Base-by-base conservation (phyloP, 2,797 vertebrate genomes). In the Notolepis coatsorum region DNA sequence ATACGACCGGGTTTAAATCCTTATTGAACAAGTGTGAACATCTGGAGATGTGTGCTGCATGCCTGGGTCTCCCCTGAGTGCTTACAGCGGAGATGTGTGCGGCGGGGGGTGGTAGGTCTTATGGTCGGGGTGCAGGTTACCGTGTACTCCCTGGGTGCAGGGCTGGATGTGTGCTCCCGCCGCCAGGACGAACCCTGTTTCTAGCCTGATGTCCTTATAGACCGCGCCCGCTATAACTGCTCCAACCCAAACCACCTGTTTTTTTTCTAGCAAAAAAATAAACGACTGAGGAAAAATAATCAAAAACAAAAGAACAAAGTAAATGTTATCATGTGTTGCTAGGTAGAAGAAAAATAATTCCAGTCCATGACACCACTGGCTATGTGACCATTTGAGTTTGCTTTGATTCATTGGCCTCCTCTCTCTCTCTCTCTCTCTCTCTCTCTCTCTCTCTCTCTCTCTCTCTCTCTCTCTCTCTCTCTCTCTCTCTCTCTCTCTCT, bases 271-370 rank as follows among this genome's bases (percentile, higher is more conserved):
- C 73, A 85, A 80, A 88, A 82, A 82, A 74, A 37, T 60, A 59
- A 7, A 38, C 80, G 75, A 68, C 68, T 2, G 66, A 73, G 75
- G 64, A 84, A 85, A 84, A 81, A 79, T 76, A 37, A 41, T 79
- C 63, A 82, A 85, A 89, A 91, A 33, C 73, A 77, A 78, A 56
- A 69, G 85, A 79, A 56, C 12, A 79, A 86, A 94, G 81, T 96
- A 94, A 96, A 95, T 96, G 96, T 97, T 95, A 90, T 81, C 93
- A 95, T 95, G 94, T 97, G 95, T 97, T 96, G 93, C 95, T 94
- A 90, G 73, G 84, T 90, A 97, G 94, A 93, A 90, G 86, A 81
- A 77, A 78, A 70, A n/a, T n/a, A 37, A 37, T 46, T 73, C 80
- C 89, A 90, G 93, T 96, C 95, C 94, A 93, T 90, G 78, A 86